Conservation (phyloP, 92 coral and sea anemone genomes). For the Muricea muricata region DNA sequence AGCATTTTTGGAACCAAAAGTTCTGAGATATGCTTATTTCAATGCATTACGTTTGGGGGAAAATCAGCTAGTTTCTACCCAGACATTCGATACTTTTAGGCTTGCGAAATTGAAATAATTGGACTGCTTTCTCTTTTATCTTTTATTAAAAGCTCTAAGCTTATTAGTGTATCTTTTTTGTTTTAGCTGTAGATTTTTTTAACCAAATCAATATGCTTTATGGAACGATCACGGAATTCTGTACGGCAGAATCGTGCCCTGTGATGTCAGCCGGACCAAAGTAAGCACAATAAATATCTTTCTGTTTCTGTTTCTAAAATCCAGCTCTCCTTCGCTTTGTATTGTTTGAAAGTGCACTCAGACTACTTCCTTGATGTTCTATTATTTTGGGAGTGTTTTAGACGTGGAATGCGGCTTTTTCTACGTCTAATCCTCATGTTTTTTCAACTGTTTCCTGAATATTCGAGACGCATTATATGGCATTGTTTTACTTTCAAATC, state of each 20-base stretch:
- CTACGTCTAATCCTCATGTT: not conserved
- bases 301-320: not conserved
- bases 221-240: conserved; percentile 97
- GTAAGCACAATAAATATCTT: conserved; percentile 74
- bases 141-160: conserved; percentile 12
- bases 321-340: not conserved
- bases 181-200: conserved; percentile 98
- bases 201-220: conserved; percentile 98
- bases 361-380: not conserved
- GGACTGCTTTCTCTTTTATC: not conserved
- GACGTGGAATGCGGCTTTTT: not conserved
- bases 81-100: not conserved
- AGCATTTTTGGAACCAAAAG: not conserved
- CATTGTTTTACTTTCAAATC: not conserved
- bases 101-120: not conserved
- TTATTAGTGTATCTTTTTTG: not conserved
- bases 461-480: not conserved
- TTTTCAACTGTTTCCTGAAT: not conserved
- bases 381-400: conserved; percentile 2
- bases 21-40: not conserved
- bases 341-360: not conserved
- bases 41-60: not conserved
- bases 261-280: conserved; percentile 99
- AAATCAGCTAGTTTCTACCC: not conserved
- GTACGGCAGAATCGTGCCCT: conserved; percentile 89